Percentiles rank a stretch among this genome's conserved stretches.
phyloP scores from a whole-genome alignment of 2,797 vertebrate genomes.

The Pseudochirops cupreus region DNA sequence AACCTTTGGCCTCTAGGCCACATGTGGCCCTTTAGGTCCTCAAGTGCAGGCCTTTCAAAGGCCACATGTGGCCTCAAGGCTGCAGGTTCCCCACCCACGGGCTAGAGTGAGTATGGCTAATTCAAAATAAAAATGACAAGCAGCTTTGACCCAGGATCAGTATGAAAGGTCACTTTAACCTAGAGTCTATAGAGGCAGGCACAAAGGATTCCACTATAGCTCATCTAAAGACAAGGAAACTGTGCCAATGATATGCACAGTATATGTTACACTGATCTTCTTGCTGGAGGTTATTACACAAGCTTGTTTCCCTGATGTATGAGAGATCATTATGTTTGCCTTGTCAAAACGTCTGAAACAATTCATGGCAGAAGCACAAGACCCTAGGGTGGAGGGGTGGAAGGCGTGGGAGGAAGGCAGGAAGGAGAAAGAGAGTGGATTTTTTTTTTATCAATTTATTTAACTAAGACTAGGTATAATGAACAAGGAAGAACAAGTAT shows the following conservation, averaged over 20 bases:
- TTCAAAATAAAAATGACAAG: neutral
- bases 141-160: neutral
- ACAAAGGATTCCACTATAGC: neutral
- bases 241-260: neutral
- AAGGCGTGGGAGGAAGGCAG: neutral
- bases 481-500: constrained; percentile 10
- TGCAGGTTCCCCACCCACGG: too few relatives aligned
- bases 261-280: neutral
- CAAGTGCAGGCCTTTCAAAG: too few relatives aligned
- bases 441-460: neutral
- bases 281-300: neutral
- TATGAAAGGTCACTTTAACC: neutral
- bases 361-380: neutral
- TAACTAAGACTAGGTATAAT: neutral
- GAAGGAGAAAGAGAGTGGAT: neutral
- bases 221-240: neutral
- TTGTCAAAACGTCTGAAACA: neutral
- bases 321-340: neutral
- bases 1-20: too few relatives aligned
- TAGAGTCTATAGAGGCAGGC: neutral
- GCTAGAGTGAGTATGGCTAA: neutral
- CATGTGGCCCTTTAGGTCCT: too few relatives aligned
- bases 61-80: too few relatives aligned
- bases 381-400: neutral
- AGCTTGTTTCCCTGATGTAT: neutral